Evolutionary conservation across 2,113 vertebrate genomes (phyloP).

Genomic region (Protobothrops mucrosquamatus): DNA sequence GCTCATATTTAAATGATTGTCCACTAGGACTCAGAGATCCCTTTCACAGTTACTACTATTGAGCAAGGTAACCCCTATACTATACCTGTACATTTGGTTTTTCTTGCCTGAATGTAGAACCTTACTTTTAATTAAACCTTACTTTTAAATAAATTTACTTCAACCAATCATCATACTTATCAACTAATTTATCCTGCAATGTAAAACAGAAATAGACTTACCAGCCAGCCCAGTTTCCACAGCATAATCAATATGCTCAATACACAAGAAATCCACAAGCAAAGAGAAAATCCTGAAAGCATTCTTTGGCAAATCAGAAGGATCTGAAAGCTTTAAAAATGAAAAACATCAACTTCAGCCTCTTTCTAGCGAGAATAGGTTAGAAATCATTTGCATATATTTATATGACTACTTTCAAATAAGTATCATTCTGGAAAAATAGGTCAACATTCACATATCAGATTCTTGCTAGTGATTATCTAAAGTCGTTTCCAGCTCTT

Average conservation of each 20-base stretch:
- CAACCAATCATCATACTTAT: not conserved
- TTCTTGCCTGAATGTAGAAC: too few species aligned
- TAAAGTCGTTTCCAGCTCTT: not conserved
- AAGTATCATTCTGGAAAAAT: not conserved
- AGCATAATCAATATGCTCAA: constrained; percentile 98
- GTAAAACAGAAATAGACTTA: constrained; percentile 53
- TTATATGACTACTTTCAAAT: not conserved
- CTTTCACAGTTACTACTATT: too few species aligned
- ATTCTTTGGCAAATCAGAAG: constrained; percentile 95
- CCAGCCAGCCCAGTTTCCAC: constrained; percentile 96
- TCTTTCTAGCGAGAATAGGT: not conserved
- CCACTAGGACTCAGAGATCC: too few species aligned
- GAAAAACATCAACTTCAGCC: constrained; percentile 44
- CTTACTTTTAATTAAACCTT: too few species aligned
- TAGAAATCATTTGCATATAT: not conserved
- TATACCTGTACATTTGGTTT: too few species aligned
- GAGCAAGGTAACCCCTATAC: too few species aligned
- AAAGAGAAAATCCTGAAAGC: constrained; percentile 96
- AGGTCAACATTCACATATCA: not conserved
- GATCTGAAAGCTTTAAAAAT: constrained; percentile 89
- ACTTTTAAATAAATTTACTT: not conserved
- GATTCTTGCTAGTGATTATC: not conserved
- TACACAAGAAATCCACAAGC: constrained; percentile 96
- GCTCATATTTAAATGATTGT: too few species aligned
- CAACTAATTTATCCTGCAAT: not conserved